Conservation (phyloP, 2,113 vertebrate species). For the Catharus fuscescens region DNA sequence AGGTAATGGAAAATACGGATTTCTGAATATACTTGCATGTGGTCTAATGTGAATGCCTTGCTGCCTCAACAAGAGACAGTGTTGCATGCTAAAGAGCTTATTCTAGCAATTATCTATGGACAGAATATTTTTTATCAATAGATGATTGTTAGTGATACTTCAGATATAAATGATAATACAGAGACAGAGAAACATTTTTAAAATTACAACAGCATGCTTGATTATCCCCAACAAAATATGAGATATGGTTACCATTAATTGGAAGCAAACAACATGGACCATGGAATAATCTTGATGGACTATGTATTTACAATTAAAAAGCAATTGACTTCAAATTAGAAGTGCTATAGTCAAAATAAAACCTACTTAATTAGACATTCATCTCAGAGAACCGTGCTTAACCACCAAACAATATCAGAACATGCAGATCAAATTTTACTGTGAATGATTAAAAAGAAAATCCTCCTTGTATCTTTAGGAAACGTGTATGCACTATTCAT, state of each 20-base stretch:
- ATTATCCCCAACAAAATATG: constrained; percentile 60
- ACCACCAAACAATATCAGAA: constrained; percentile 63
- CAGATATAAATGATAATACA: constrained; percentile 74
- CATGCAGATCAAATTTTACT: constrained; percentile 72
- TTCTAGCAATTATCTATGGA: neutral
- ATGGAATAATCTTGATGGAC: constrained; percentile 36
- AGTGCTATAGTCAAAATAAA: constrained; percentile 11
- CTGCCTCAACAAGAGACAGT: neutral
- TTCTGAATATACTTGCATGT: neutral
- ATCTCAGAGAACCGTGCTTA: constrained; percentile 73
- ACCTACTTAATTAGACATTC: constrained; percentile 58
- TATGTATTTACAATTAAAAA: constrained; percentile 40
- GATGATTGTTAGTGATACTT: constrained; percentile 25
- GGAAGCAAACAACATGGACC: constrained; percentile 65
- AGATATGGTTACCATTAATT: constrained; percentile 64
- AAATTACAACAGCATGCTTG: constrained; percentile 75
- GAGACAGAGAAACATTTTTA: constrained; percentile 39
- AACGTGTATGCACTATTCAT: constrained; percentile 28
- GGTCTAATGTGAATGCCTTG: neutral
- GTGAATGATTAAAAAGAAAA: constrained; percentile 33
- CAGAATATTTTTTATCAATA: neutral
- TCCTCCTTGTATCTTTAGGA: constrained; percentile 17
- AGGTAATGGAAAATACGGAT: neutral
- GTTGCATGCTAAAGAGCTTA: neutral
- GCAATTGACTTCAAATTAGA: constrained; percentile 22